Percentiles rank a stretch among this genome's conserved stretches.
Conservation (phyloP, 2,888 invertebrate species). For the Lasioglossum marginatum region DNA sequence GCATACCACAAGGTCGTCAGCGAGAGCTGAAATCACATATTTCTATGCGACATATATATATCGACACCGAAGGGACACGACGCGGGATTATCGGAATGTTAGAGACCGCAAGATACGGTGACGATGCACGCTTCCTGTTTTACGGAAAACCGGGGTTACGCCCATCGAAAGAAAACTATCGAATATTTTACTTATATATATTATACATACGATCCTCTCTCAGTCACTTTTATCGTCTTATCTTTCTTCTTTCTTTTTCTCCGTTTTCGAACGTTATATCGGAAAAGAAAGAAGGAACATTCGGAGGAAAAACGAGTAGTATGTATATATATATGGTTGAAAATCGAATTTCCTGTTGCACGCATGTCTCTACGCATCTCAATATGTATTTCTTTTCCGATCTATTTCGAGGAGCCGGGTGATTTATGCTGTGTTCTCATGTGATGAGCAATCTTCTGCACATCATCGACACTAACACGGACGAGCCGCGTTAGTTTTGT, state of each 20-base stretch:
- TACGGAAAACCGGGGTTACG: slow-evolving; percentile 54
- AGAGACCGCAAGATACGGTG: slow-evolving; percentile 43
- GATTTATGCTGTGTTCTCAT: slow-evolving; percentile 44
- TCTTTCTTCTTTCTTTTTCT: neutral
- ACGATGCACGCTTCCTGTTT: slow-evolving; percentile 63
- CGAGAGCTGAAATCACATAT: slow-evolving; percentile 55
- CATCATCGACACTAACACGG: neutral
- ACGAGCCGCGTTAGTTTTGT: neutral
- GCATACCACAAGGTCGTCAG: slow-evolving; percentile 71
- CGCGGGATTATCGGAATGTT: slow-evolving; percentile 19
- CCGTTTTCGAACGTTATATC: neutral
- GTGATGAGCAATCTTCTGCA: slow-evolving; percentile 8
- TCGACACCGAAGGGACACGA: slow-evolving; percentile 11
- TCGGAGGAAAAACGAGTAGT: neutral
- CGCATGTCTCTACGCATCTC: neutral
- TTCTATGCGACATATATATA: slow-evolving; percentile 21
- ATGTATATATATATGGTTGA: neutral
- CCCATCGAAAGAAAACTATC: slow-evolving; percentile 34
- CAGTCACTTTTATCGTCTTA: neutral
- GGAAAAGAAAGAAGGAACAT: neutral
- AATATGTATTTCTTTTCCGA: neutral
- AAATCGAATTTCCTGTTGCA: slow-evolving; percentile 26
- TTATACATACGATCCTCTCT: neutral
- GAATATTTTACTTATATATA: slow-evolving; percentile 12
- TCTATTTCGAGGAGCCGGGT: slow-evolving; percentile 36